phyloP scores from a whole-genome alignment of 2,888 invertebrate genomes.

The Dryadula phaetusa region DNA sequence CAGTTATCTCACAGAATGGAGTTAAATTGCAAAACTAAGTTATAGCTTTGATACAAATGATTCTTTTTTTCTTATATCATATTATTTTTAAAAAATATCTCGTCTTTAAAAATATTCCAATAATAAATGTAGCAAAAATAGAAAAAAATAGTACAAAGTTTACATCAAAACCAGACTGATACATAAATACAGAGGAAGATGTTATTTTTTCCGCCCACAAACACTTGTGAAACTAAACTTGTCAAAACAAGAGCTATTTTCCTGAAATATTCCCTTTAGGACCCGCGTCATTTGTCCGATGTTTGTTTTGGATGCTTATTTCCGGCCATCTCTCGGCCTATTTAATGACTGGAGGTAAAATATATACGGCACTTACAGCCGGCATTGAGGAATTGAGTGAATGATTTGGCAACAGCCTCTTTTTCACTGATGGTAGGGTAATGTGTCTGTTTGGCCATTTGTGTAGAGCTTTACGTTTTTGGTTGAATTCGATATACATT shows the following conservation, averaged over 20 bases:
- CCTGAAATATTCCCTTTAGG: conserved; percentile 50
- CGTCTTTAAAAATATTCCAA: too few relatives aligned
- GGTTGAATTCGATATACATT: neutral
- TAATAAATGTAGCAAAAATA: neutral
- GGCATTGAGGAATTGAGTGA: conserved; percentile 22
- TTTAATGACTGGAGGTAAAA: conserved; percentile 53
- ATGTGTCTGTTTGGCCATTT: conserved; percentile 2
- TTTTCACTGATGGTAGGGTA: conserved; percentile 13
- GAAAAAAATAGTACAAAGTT: neutral
- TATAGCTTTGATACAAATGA: too few relatives aligned
- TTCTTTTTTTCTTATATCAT: too few relatives aligned
- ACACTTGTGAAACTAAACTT: conserved; percentile 42
- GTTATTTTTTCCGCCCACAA: conserved; percentile 41
- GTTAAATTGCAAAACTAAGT: too few relatives aligned
- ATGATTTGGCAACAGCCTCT: conserved; percentile 1
- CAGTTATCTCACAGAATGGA: too few relatives aligned
- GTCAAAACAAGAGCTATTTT: conserved; percentile 53
- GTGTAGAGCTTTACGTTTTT: neutral
- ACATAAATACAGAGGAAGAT: conserved; percentile 33
- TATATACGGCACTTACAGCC: conserved; percentile 48
- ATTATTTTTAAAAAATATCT: too few relatives aligned
- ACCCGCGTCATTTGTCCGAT: conserved; percentile 51
- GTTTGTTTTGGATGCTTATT: conserved; percentile 54
- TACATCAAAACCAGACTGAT: conserved; percentile 13
- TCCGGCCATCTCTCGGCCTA: conserved; percentile 42